A percentile compares a stretch with the other conserved stretches of the same genome.
Conservation (phyloP, 2,888 invertebrate species). For the Polyommatus icarus region DNA sequence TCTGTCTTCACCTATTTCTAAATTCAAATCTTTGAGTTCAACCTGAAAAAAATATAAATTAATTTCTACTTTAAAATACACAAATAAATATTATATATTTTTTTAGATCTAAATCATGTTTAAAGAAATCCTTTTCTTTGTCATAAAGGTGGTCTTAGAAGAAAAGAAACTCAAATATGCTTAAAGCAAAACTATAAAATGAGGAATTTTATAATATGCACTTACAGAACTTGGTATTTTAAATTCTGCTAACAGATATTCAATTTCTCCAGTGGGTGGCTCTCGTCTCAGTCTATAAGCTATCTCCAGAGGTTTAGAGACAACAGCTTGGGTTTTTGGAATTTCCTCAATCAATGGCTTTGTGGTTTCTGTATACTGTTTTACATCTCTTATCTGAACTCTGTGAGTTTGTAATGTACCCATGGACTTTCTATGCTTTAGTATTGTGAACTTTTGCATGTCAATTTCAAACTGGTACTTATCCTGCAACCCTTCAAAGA, state of each 20-base stretch:
- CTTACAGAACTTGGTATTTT: conserved; percentile 81
- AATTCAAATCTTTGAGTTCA: conserved; percentile 80
- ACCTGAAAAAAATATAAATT: conserved; percentile 61
- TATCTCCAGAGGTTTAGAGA: conserved; percentile 58
- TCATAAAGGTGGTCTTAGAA: not conserved
- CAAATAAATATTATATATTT: too few species aligned
- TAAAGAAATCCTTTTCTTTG: not conserved
- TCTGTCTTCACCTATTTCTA: conserved; percentile 89
- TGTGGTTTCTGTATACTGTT: conserved; percentile 59
- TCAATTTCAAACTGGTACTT: conserved; percentile 88
- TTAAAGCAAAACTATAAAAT: not conserved
- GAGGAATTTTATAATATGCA: conserved; percentile 37
- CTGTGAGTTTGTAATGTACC: conserved; percentile 87
- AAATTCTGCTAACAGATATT: conserved; percentile 82
- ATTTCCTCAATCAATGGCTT: conserved; percentile 83
- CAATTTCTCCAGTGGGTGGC: conserved; percentile 75
- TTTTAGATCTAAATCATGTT: too few species aligned
- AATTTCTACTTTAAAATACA: too few species aligned
- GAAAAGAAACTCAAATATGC: not conserved
- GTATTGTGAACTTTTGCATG: conserved; percentile 82
- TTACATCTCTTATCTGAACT: conserved; percentile 85
- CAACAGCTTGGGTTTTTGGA: conserved; percentile 46
- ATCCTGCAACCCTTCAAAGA: conserved; percentile 86
- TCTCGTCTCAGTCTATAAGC: conserved; percentile 81
- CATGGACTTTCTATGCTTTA: conserved; percentile 87